A percentile compares a stretch with the other conserved stretches of the same genome.
Evolutionary conservation across 2,888 invertebrate genomes (phyloP).

Genomic region (Urechis unicinctus): DNA sequence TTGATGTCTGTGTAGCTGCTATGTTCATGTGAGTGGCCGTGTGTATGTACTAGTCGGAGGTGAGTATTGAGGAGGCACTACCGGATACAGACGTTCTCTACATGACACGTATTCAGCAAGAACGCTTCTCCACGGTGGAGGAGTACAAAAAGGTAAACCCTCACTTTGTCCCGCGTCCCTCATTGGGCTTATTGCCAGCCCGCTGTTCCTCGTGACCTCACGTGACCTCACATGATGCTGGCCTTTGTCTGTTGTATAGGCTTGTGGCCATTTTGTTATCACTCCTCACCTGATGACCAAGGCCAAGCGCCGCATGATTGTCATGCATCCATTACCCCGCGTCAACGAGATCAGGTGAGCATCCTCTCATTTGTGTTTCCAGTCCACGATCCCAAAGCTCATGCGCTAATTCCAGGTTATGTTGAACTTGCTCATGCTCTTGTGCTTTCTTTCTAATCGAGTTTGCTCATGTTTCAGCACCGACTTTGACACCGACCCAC

Average conservation of each 20-base stretch:
- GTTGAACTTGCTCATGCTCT: no score
- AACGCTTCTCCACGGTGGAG: constrained; percentile 75
- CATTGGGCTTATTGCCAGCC: not conserved
- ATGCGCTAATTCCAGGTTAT: no score
- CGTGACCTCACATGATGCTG: not conserved
- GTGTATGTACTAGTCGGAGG: constrained; percentile 23
- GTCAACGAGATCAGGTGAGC: constrained; percentile 73
- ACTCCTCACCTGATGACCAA: constrained; percentile 93
- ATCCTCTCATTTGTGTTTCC: not conserved
- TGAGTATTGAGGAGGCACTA: constrained; percentile 72
- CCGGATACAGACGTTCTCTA: constrained; percentile 94
- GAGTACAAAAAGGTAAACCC: constrained; percentile 75
- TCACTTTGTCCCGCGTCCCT: no score
- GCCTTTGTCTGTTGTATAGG: constrained; percentile 57
- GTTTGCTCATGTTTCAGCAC: constrained; percentile 56
- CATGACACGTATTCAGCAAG: constrained; percentile 95
- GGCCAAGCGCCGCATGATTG: constrained; percentile 88
- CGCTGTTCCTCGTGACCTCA: not conserved
- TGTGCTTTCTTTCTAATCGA: no score
- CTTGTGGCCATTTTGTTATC: constrained; percentile 74
- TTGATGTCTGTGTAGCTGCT: not conserved
- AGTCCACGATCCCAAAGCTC: no score
- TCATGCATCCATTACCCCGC: constrained; percentile 94
- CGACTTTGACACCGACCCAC: constrained; percentile 90
- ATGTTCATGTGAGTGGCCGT: not conserved